phyloP scores from a whole-genome alignment of 2,113 vertebrate species.

The Gallinago undulata region DNA sequence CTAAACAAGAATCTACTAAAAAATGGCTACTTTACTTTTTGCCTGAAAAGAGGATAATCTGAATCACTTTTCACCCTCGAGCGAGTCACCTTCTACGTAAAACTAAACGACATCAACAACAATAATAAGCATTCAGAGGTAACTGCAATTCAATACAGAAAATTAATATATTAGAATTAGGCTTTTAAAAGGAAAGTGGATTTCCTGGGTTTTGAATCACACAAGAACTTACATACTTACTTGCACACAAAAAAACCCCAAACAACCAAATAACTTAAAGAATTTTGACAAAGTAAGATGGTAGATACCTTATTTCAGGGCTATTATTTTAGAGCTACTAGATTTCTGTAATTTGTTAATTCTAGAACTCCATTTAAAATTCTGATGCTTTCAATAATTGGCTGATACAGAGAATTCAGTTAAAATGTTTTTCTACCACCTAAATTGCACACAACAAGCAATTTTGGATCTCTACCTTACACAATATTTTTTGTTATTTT shows the following conservation, averaged over 20 bases:
- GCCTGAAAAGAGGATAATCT: not conserved
- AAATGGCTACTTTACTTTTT: not conserved
- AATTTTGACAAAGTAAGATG: not conserved
- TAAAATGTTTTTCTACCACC: not conserved
- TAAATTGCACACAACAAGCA: not conserved
- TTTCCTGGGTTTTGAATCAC: not conserved
- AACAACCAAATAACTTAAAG: not conserved
- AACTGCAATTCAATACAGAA: not conserved
- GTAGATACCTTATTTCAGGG: not conserved
- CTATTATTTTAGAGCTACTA: not conserved
- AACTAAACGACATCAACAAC: not conserved
- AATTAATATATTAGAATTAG: not conserved
- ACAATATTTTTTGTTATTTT: not conserved
- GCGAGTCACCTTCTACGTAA: not conserved
- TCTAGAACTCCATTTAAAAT: not conserved
- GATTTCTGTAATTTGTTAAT: not conserved
- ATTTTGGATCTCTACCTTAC: not conserved
- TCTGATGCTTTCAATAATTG: not conserved
- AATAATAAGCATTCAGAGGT: not conserved
- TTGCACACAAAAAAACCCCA: fast-evolving
- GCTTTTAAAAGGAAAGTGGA: not conserved
- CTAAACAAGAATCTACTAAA: not conserved
- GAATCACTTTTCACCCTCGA: not conserved
- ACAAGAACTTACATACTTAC: not conserved
- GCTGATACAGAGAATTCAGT: not conserved